Base-by-base conservation (phyloP, 2,888 invertebrate genomes). In the Apodemia hepburni region DNA sequence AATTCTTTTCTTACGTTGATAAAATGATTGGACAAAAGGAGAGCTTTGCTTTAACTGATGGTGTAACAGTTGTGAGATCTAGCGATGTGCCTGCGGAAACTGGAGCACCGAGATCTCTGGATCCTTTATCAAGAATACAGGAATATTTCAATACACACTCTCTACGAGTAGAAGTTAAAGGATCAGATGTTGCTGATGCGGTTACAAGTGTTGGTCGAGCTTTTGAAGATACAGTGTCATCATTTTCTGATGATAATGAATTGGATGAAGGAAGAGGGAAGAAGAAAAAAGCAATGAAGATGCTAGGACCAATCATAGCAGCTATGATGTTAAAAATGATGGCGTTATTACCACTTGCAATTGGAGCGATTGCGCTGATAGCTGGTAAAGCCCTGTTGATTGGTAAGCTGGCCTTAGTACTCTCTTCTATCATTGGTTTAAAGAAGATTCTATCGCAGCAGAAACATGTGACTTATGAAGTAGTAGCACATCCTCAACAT, bases 401-500 rank as follows among this genome's bases (percentile, higher is more conserved):
- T 75, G 97, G 97, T 80, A 97, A 97, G 87, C 93, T 97, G 75
- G 97, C 97, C 35, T 91, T 97, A 69, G 96, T 97, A 58, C 92
- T 97, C 59, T 96, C 97, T 0, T 95, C 96, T 61, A 95, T 97
- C 65, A 97, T 97, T 75, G 97, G 97, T 3, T 85, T 97, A 81
- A 97, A 97, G 92, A 97, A 97, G 81, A 88, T 97, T 61, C 84
- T 97, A 70, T 94, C 95, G 2, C 95, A 95, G 77, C 95, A 96
- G 85, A 97, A 97, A 79, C 96, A 96, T 77, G 97, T 97, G 69
- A 97, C 97, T 5, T 97, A 97, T 78, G 97, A 97, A 80, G 97
- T 97, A 45, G 96, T 97, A 0, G 94, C 96, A 0, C 97, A 97
- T 81, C 96, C 97, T 62, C 96, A 96, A 75, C 96, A 96, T 81